Base-by-base conservation (phyloP, 2,113 vertebrate species). In the Poeciliopsis turrubarensis region DNA sequence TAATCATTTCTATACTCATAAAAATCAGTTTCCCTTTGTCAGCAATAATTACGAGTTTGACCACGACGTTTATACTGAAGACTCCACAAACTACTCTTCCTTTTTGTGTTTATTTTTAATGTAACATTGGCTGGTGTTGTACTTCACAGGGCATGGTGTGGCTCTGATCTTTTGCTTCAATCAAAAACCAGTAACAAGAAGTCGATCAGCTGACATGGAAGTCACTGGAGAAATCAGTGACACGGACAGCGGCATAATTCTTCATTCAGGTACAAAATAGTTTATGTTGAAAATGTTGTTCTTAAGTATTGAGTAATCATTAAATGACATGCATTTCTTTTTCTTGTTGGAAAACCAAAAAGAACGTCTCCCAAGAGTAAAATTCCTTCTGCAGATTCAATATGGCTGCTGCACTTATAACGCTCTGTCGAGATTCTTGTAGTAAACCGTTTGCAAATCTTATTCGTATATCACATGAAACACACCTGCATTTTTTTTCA, bases 211-310 rank as follows among this genome's bases (percentile, higher is more conserved):
- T 57, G 70, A 79, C 82, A 97, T 97, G 96, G 96, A 96, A 67
- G 91, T 78, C 61, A 96, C 94, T 76, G 96, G 96, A 65, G 96
- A 97, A 80, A 90, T 92, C 90, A 97, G 96, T 29, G 95, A 96
- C 91, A 94, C 94, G 0, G 96, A 97, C 92, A 97, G 96, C 1
- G 96, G 96, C 65, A 94, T 96, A 91, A 96, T 96, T 85, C 92
- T 97, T 77, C 95, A 96, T 86, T 96, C 95, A 77, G 95, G 96
- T 97, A 94, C 91, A 70, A 64, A 70, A 64, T 29, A 30, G 22
- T 25, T n/a, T 27, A 0, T 9, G n/a, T 6, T 19, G 17, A 47
- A 47, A 47, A 47, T 19, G 5, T 47, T 44, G 41, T 17, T 15
- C 41, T 44, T 5, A 44, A 44, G 41, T 44, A 44, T 14, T 6